Evolutionary conservation across 1,140 invertebrate species (phyloP), one percentile per base, ranked within the genome.

Genomic region (Rhopalosiphum maidis): DNA sequence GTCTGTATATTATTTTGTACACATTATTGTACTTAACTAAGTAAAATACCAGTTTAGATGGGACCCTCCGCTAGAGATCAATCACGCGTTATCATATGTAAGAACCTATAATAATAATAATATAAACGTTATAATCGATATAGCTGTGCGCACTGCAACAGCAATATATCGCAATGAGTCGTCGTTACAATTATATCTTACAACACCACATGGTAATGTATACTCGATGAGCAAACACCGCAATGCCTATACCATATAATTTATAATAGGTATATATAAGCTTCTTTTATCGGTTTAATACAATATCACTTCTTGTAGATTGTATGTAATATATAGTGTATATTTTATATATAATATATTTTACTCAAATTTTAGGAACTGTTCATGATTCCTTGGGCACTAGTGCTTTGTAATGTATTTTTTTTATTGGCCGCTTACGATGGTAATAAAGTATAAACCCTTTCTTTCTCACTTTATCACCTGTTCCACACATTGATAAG

Each of bases 1-100:
- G 35, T 18, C 35, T 23, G 37, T 54, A 6, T 55, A 55, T 51
- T 89, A 90, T 90, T 30, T 21, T 21, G 60, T 77, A 35, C n/a
- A 35, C 60, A 77, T 77, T 43, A 82, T 5, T n/a, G 15, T 46
- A 9, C 87, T 86, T 46, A 43, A 43, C 46, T 86, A 89, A 46
- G 37, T 86, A 21, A 30, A 85, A 92, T 92, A 92, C 91, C 91
- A 82, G 91, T 92, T 92, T 92, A 7, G 25, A 35, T 6, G 15
- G 48, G 46, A 41, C 77, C 30, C 15, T 87, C 18, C 30, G 22
- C 46, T 77, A 8, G 21, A 35, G 60, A 92, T 92, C 91, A 85
- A 92, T 92, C 91, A 54, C 77, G n/a, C 18, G 82, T 18, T 37
- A 60, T 90, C 41, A 41, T 86, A 37, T 22, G 35, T 51, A 51